Percentiles rank a stretch among this genome's conserved stretches.
These are phyloP conservation scores for Marmota flaviventris DNA, from an alignment of 2,113 vertebrate species.

Conservation along the genomic window DNA sequence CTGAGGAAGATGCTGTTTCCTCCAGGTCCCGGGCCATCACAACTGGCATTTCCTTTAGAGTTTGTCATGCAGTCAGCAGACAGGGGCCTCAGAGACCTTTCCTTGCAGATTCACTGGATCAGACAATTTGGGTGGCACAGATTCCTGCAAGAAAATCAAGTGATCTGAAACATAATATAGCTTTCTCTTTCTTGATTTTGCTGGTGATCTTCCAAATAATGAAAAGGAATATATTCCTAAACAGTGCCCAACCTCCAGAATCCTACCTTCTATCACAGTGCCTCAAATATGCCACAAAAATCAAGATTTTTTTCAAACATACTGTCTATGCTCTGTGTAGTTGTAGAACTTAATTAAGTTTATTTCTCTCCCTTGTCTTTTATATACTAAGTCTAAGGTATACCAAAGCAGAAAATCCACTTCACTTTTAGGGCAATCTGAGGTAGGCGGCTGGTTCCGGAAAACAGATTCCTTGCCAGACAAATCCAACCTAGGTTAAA, in stretches of 20 bases:
- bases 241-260: not conserved
- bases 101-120: slow-evolving; percentile 67
- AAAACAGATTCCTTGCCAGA: slow-evolving; percentile 50
- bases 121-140: slow-evolving; percentile 75
- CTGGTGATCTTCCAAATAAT: not conserved
- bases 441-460: not conserved
- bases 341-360: slow-evolving; percentile 24
- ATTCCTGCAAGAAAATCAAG: slow-evolving; percentile 78
- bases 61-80: slow-evolving; percentile 85
- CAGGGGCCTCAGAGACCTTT: slow-evolving; percentile 70
- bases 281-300: not conserved
- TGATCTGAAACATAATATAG: not conserved
- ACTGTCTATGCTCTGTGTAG: not conserved
- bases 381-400: not conserved
- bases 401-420: not conserved
- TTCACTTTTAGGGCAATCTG: slow-evolving; percentile 28
- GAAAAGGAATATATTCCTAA: not conserved
- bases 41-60: slow-evolving; percentile 91
- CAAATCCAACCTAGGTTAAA: slow-evolving; percentile 42
- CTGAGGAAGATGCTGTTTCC: slow-evolving; percentile 90
- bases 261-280: not conserved
- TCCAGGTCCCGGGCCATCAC: slow-evolving; percentile 92
- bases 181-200: not conserved
- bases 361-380: not conserved
- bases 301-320: not conserved